phyloP scores from a whole-genome alignment of 2,797 vertebrate species.

The Sebastes oblongus region DNA sequence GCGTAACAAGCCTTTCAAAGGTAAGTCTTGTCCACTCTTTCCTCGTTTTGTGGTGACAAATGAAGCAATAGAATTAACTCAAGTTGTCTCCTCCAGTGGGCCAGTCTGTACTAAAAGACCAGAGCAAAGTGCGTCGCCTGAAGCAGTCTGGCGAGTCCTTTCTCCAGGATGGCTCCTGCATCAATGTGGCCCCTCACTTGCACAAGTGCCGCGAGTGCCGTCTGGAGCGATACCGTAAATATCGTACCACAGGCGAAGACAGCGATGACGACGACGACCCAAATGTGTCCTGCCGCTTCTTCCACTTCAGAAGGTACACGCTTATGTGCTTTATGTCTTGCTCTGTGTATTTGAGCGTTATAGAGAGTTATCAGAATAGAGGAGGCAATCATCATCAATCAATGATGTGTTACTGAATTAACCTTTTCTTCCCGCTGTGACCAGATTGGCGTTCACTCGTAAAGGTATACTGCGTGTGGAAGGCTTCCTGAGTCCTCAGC shows the following conservation, averaged over 20 bases:
- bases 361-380: background rate
- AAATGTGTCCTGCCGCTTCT: conserved; percentile 98
- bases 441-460: conserved; percentile 95
- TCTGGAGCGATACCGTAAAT: conserved; percentile 95
- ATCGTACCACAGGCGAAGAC: conserved; percentile 89
- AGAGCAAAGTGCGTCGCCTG: conserved; percentile 94
- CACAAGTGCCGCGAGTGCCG: conserved; percentile 99
- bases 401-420: background rate
- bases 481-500: conserved; percentile 96
- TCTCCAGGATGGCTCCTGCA: conserved; percentile 98
- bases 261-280: conserved; percentile 97
- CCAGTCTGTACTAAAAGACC: conserved; percentile 97
- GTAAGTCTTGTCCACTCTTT: conserved; percentile 68
- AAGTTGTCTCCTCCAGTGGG: conserved; percentile 83
- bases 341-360: background rate
- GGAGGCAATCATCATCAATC: background rate
- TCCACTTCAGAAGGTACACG: conserved; percentile 95
- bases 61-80: background rate
- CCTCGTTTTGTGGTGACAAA: background rate
- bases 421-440: background rate
- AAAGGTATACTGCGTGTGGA: conserved; percentile 97
- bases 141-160: conserved; percentile 99
- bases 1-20: conserved; percentile 95
- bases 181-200: conserved; percentile 97
- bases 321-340: background rate